These are phyloP conservation scores for Butorides virescens DNA, from an alignment of 2,113 vertebrate genomes.

Conservation along the genomic window DNA sequence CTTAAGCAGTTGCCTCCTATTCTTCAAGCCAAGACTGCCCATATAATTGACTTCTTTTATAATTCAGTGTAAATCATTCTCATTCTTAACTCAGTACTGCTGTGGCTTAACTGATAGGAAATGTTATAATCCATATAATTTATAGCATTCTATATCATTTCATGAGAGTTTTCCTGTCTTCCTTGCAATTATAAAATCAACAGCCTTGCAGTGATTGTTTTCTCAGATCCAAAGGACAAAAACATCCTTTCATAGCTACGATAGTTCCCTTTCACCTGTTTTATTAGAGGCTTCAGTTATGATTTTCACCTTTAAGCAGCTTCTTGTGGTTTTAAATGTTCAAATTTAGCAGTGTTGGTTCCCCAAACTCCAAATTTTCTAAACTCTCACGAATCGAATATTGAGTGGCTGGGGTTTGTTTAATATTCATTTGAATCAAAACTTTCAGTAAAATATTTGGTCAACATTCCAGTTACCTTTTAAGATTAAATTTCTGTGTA, in stretches of 20 bases:
- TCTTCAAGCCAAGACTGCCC: not conserved
- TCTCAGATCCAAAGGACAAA: not conserved
- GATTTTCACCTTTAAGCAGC: not conserved
- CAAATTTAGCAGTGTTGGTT: not conserved
- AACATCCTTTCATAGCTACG: not conserved
- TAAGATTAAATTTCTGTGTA: not conserved
- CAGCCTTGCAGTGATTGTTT: not conserved
- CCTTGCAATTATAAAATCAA: not conserved
- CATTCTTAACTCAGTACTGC: not conserved
- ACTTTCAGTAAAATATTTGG: not conserved
- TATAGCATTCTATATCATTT: not conserved
- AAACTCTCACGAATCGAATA: not conserved
- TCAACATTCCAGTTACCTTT: not conserved
- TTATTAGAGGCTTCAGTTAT: not conserved
- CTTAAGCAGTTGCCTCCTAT: not conserved
- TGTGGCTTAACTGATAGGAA: not conserved
- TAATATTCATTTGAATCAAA: not conserved
- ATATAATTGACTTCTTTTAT: not conserved
- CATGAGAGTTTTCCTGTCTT: not conserved
- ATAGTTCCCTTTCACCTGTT: not conserved
- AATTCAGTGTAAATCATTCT: not conserved
- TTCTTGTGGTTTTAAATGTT: not conserved
- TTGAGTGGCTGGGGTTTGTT: not conserved
- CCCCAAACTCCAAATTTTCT: not conserved
- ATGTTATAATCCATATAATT: not conserved